Conservation (phyloP, 2,113 vertebrate species). For the Phalacrocorax pelagicus region DNA sequence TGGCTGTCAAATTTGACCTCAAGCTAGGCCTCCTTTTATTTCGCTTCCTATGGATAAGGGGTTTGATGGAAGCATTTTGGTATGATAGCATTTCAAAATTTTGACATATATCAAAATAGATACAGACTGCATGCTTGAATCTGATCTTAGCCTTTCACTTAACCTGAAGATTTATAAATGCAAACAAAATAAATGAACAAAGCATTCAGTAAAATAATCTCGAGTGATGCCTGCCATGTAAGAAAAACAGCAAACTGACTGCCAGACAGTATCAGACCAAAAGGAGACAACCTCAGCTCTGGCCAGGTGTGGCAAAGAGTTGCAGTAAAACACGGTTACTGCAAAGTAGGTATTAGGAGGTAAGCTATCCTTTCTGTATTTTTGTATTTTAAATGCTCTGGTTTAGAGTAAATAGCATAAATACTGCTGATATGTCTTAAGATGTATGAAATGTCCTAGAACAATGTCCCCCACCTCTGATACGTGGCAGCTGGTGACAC, state of each 20-base stretch:
- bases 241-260: neutral
- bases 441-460: neutral
- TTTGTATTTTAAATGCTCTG: neutral
- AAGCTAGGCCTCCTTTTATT: neutral
- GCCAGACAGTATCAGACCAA: neutral
- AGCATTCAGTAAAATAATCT: neutral
- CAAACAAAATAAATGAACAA: slow-evolving; percentile 14
- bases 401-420: neutral
- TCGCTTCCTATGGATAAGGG: neutral
- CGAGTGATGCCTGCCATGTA: neutral
- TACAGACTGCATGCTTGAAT: neutral
- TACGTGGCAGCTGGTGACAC: neutral
- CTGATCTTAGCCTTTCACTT: slow-evolving; percentile 39
- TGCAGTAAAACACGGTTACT: neutral
- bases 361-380: neutral
- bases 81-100: slow-evolving; percentile 21
- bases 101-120: slow-evolving; percentile 33
- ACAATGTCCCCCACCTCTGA: neutral
- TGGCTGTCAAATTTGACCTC: slow-evolving; percentile 9
- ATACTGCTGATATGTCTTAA: neutral
- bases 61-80: slow-evolving; percentile 12
- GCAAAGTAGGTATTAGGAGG: neutral
- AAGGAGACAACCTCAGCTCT: neutral
- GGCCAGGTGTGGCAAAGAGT: neutral
- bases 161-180: neutral